Base-by-base conservation (phyloP, 2,888 invertebrate species). In the Octodonta nipae region DNA sequence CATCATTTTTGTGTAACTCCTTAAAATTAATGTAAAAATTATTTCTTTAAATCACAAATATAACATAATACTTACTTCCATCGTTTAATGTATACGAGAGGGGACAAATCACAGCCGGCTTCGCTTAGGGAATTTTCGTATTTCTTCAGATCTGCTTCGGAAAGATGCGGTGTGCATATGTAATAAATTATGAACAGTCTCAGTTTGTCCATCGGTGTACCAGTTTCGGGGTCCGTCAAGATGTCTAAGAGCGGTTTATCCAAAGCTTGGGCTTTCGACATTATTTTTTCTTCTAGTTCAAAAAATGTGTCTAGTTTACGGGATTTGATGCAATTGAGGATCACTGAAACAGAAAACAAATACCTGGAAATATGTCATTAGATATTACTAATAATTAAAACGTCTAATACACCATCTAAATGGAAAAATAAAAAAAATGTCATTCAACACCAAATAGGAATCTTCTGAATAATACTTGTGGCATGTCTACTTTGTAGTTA, bases 281-380 rank as follows among this genome's bases (percentile, higher is more conserved):
- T 88, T 28, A 98, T 79, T 62, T 95, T 96, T 58, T 98, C 96
- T 67, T 99, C 98, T 37, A 91, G 67, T 63, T 99, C 98, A 56
- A 98, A 98, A 55, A 88, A 89, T 1, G 89, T 86, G 58, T 98
- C 98, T 30, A 99, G 64, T 44, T 95, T 79, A 32, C 95, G 70
- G 1, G 78, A 75, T 67, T 93, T 89, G 27, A 89, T 88, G 30
- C 69, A 72, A 61, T 86, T 85, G 35, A 88, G 63, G 45, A 88
- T 81, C 7, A 78, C 79, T 68, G 54, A 13, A 47, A 50, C 27
- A 30, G n/a, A 31, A 32, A 34, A 26, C 25, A 28, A 16, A 39
- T n/a, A n/a, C n/a, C n/a, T n/a, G 20, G 14, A 22, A 22, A 26
- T 15, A n/a, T 17, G 8, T 12, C 7, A 12, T n/a, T 5, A 12